These are phyloP conservation scores for Drosophila suzukii DNA, from an alignment of 1,140 invertebrate genomes.

Conservation along the genomic window DNA sequence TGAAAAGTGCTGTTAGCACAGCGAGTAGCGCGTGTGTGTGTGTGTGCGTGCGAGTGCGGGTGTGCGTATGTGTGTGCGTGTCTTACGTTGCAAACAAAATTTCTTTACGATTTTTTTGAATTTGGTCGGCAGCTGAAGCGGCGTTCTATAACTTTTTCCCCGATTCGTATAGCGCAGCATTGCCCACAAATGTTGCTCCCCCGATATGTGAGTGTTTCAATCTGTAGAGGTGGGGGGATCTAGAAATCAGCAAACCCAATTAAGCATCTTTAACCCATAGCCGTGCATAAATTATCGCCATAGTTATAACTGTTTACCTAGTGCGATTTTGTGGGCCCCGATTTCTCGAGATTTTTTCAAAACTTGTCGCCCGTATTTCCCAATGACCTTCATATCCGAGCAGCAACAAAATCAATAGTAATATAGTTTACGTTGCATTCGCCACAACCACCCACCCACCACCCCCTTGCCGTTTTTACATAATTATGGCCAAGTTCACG, in stretches of 20 bases:
- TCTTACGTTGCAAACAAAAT: slow-evolving; percentile 77
- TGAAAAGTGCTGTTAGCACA: slow-evolving; percentile 60
- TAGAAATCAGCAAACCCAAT: slow-evolving; percentile 4
- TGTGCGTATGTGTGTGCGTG: slow-evolving; percentile 41
- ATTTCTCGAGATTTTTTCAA: not conserved
- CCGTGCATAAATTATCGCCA: slow-evolving; percentile 53
- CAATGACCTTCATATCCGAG: slow-evolving; percentile 69
- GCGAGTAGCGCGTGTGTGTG: slow-evolving; percentile 46
- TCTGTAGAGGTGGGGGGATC: not conserved
- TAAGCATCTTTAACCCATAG: slow-evolving; percentile 25
- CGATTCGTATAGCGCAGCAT: slow-evolving; percentile 47
- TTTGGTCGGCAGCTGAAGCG: slow-evolving; percentile 35
- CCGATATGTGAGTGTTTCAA: slow-evolving; percentile 65
- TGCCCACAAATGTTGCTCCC: slow-evolving; percentile 74
- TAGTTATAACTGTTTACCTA: slow-evolving; percentile 65
- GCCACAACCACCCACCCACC: not conserved
- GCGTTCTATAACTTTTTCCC: slow-evolving; percentile 47
- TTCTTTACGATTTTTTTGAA: slow-evolving; percentile 51
- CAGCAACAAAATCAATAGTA: slow-evolving; percentile 81
- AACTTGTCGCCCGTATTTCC: slow-evolving; percentile 39
- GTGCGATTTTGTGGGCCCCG: slow-evolving; percentile 21
- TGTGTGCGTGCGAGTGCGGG: slow-evolving; percentile 15
- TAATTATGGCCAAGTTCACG: slow-evolving; percentile 33
- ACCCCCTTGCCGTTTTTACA: slow-evolving; percentile 29
- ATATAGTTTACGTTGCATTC: slow-evolving; percentile 59